These are phyloP conservation scores for Polia nebulosa DNA, from an alignment of 2,888 invertebrate species.

Conservation along the genomic window DNA sequence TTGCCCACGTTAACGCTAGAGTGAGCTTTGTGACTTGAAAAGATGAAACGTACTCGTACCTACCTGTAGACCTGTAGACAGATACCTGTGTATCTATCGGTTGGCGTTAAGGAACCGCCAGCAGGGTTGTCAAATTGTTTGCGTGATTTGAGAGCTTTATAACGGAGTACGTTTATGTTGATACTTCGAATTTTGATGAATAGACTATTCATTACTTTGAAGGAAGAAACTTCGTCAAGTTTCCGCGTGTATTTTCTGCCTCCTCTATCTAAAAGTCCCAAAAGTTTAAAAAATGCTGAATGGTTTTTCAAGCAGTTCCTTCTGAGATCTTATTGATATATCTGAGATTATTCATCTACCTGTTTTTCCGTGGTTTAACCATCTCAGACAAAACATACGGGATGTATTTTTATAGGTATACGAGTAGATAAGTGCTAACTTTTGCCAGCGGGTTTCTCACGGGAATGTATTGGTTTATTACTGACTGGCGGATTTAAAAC, in stretches of 20 bases:
- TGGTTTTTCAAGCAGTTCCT: background rate
- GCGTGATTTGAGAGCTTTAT: constrained; percentile 8
- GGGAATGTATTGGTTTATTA: too few species aligned
- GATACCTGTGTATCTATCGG: constrained; percentile 8
- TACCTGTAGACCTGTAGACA: constrained; percentile 23
- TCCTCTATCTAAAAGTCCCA: background rate
- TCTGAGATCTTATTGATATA: too few species aligned
- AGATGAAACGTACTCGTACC: constrained; percentile 46
- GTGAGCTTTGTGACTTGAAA: constrained; percentile 66
- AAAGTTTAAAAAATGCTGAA: background rate
- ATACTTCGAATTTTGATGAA: background rate
- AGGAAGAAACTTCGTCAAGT: background rate
- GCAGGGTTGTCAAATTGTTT: constrained; percentile 36
- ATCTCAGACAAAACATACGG: too few species aligned
- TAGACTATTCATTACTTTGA: background rate
- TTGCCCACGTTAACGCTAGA: constrained; percentile 54
- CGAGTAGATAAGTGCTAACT: too few species aligned
- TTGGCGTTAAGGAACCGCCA: constrained; percentile 15
- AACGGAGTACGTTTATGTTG: background rate
- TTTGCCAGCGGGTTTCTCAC: too few species aligned
- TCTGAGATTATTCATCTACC: too few species aligned
- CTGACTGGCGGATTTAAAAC: too few species aligned
- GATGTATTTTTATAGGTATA: too few species aligned
- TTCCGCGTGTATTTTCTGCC: background rate
- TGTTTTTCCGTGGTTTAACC: too few species aligned